Conservation (phyloP, 1,140 invertebrate species). For the Branchinecta lindahli region DNA sequence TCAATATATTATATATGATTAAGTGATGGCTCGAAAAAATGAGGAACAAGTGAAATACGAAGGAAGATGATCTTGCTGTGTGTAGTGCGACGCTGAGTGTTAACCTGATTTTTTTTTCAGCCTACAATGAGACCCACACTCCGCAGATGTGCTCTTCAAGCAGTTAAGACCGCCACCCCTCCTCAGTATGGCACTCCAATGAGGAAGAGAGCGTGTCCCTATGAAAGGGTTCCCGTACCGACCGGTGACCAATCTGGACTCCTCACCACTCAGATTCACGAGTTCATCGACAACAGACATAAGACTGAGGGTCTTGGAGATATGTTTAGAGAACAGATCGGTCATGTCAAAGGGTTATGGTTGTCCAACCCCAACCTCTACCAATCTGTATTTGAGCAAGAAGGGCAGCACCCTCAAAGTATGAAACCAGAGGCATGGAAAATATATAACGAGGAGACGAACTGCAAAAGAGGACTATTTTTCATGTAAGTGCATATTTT, state of each 20-base stretch:
- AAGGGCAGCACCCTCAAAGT: conserved; percentile 60
- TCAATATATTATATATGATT: no score
- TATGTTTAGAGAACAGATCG: conserved; percentile 53
- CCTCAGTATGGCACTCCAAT: not conserved
- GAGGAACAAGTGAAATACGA: no score
- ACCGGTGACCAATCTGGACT: not conserved
- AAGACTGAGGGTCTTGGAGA: conserved; percentile 43
- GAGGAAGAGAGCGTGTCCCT: not conserved
- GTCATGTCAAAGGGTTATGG: conserved; percentile 49
- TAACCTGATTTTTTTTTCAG: not conserved
- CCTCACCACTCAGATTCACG: conserved; percentile 36
- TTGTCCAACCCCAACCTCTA: conserved; percentile 50
- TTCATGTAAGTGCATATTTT: conserved; percentile 52
- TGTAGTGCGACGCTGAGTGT: no score
- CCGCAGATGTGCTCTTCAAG: not conserved
- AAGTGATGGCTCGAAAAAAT: no score
- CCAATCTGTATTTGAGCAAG: conserved; percentile 49
- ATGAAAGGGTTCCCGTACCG: conserved; percentile 2
- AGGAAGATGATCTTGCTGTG: no score
- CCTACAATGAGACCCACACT: not conserved
- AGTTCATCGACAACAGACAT: conserved; percentile 55
- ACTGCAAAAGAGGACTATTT: conserved; percentile 56
- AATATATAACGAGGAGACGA: conserved; percentile 53
- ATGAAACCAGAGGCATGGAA: conserved; percentile 65
- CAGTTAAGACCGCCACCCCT: not conserved